Evolutionary conservation across 2,888 invertebrate species (phyloP).

Genomic region (Anthophora plumipes): DNA sequence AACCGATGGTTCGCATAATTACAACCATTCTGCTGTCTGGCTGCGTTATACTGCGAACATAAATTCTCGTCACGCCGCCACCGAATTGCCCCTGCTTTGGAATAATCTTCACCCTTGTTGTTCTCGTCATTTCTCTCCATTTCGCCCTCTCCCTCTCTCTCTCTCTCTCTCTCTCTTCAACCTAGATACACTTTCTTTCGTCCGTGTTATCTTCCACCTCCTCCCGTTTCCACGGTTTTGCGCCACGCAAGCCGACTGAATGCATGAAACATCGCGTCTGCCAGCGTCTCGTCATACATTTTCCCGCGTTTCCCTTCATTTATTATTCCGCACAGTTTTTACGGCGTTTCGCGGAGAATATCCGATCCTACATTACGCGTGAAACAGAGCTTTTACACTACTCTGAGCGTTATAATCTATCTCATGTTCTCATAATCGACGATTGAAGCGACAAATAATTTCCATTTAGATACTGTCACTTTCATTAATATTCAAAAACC

Average conservation of each 20-base stretch:
- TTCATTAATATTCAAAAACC: too few species aligned
- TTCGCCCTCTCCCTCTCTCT: too few species aligned
- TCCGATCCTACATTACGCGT: neutral
- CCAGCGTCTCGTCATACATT: neutral
- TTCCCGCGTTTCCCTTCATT: neutral
- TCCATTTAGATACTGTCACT: too few species aligned
- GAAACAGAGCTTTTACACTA: neutral
- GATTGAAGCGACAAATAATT: too few species aligned
- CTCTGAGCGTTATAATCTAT: neutral
- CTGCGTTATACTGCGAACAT: constrained; percentile 11
- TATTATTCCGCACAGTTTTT: neutral
- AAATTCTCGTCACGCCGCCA: constrained; percentile 46
- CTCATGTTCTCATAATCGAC: neutral
- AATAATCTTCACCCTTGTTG: constrained; percentile 26
- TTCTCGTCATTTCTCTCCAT: constrained; percentile 8
- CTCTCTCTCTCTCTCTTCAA: neutral
- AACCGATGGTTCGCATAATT: constrained; percentile 39
- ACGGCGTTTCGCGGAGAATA: neutral
- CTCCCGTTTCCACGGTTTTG: neutral
- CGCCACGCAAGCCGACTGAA: neutral
- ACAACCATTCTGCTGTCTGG: constrained; percentile 28
- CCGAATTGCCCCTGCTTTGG: constrained; percentile 38
- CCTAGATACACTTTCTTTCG: neutral
- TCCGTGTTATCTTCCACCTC: neutral
- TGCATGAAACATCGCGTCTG: neutral